phyloP scores from a whole-genome alignment of 2,888 invertebrate genomes.

The Nemurella pictetii region DNA sequence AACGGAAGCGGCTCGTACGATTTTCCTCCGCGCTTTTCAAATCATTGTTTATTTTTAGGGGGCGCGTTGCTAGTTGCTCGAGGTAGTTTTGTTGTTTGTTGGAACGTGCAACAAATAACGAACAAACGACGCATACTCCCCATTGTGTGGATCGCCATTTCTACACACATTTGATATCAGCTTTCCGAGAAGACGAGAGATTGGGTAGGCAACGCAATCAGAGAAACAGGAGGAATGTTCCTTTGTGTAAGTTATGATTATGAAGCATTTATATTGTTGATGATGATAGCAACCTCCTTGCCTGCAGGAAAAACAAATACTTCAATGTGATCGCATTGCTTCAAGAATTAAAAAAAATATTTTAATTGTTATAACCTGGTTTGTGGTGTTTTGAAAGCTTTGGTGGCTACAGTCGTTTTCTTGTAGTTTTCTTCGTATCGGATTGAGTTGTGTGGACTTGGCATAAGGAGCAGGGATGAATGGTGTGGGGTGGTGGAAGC shows the following conservation, averaged over 20 bases:
- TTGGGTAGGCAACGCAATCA: not conserved
- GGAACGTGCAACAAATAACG: too few relatives aligned
- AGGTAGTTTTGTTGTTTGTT: not conserved
- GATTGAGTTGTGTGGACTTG: too few relatives aligned
- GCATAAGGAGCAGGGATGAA: too few relatives aligned
- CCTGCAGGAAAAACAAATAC: not conserved
- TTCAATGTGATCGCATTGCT: slow-evolving; percentile 34
- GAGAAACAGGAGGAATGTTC: not conserved
- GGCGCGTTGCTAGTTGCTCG: not conserved
- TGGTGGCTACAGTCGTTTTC: too few relatives aligned
- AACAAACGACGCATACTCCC: too few relatives aligned
- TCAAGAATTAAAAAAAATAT: slow-evolving; percentile 38
- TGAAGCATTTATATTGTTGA: not conserved
- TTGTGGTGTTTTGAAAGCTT: too few relatives aligned
- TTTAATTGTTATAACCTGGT: slow-evolving; percentile 39
- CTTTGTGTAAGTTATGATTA: not conserved
- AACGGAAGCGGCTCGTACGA: not conserved
- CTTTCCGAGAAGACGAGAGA: not conserved
- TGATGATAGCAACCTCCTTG: not conserved
- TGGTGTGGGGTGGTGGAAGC: too few relatives aligned
- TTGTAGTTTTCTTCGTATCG: too few relatives aligned
- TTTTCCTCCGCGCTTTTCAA: not conserved
- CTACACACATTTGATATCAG: not conserved
- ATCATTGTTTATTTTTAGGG: not conserved
- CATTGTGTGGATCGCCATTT: not conserved